Evolutionary conservation across 2,797 vertebrate genomes (phyloP), one percentile per base, ranked within the genome.

Genomic region (Argya squamiceps): DNA sequence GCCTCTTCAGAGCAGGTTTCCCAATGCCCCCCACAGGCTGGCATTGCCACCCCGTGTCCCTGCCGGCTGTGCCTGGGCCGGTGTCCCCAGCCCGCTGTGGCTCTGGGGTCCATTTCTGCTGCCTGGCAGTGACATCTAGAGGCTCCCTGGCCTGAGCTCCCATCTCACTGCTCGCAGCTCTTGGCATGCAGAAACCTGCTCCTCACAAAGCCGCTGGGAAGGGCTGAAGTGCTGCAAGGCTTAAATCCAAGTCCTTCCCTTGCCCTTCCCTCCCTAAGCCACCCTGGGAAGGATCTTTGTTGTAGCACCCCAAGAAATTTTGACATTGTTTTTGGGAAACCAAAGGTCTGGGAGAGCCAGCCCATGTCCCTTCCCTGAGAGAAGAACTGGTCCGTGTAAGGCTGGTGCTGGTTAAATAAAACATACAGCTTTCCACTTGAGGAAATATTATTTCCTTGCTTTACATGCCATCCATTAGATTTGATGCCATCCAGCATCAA

Each of bases 121-220:
- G 81, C 55, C 36, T 60, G 68, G 68, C 56, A 95, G 91, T 95
- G 98, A 93, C 98, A 97, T 84, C 97, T 97, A 94, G 95, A 97
- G 97, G 95, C 56, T 84, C 36, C 16, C 15, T 46, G 29, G 24
- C 12, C 53, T 37, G 77, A 77, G 65, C 59, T 68, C 39, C 56
- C 6, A 2, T 20, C 52, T 67, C 50, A 2, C 71, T 68, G 47
- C 46, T 89, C 2, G 0, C 58, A 89, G 62, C 34, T 2, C 18
- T 21, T 15, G 9, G 32, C 69, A 46, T 10, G 3, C 34, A 62
- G 46, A 50, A 69, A 46, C 15, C 24, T 26, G 8, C 2, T 59
- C 37, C 80, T 37, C 11, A 17, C 1, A 4, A 52, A 67, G 23
- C 7, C 11, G 19, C 41, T 3, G 15, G 53, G 37, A 71, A 92